These are phyloP conservation scores for Mus minutoides DNA, from an alignment of 2,797 vertebrate genomes.

Conservation along the genomic window DNA sequence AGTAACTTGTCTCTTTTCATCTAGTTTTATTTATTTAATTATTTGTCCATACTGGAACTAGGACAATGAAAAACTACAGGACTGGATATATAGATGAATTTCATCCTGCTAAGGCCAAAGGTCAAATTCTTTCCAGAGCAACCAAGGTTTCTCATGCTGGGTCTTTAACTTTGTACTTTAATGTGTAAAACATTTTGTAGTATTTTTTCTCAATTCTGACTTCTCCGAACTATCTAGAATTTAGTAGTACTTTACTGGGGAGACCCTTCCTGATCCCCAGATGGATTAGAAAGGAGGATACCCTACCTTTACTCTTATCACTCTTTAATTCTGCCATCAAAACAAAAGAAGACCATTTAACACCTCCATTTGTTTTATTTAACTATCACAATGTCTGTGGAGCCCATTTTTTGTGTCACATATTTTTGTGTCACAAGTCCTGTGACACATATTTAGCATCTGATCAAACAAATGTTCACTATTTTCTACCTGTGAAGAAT, in stretches of 20 bases:
- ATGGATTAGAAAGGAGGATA: neutral
- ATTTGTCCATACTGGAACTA: neutral
- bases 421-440: too few relatives aligned
- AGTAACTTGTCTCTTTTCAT: neutral
- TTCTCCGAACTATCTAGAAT: neutral
- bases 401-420: neutral
- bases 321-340: constrained; percentile 20
- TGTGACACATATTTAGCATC: neutral
- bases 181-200: neutral
- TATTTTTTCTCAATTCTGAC: constrained; percentile 3
- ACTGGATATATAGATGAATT: neutral
- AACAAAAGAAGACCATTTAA: constrained; percentile 8
- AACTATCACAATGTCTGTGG: constrained; percentile 34
- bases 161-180: neutral
- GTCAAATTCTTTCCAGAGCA: neutral
- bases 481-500: constrained; percentile 3
- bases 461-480: constrained; percentile 3
- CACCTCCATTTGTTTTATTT: neutral
- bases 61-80: neutral
- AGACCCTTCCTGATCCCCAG: neutral
- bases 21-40: constrained; percentile 30
- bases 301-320: neutral
- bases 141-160: neutral
- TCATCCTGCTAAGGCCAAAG: neutral
- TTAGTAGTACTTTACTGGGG: neutral